Evolutionary conservation across 2,888 invertebrate species (phyloP).

Genomic region (Resseliella maxima): DNA sequence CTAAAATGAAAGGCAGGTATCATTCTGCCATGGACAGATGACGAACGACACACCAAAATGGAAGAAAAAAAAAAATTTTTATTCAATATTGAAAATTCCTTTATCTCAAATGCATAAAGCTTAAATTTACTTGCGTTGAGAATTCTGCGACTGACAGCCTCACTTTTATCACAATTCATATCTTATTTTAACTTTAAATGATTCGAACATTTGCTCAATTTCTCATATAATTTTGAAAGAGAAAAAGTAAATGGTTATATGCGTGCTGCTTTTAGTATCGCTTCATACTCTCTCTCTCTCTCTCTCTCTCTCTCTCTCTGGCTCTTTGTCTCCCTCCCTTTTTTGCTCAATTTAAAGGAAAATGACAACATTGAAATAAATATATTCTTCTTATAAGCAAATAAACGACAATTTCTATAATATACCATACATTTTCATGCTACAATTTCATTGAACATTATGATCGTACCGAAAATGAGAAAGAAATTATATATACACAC

Average conservation of each 20-base stretch:
- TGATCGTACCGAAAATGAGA: not conserved
- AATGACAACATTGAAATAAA: too few species aligned
- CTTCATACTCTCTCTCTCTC: not conserved
- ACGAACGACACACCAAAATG: too few species aligned
- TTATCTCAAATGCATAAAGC: not conserved
- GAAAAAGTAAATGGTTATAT: too few species aligned
- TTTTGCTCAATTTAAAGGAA: too few species aligned
- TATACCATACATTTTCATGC: not conserved
- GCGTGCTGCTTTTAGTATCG: too few species aligned
- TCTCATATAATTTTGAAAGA: not conserved
- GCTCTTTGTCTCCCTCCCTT: too few species aligned
- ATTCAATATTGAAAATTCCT: not conserved
- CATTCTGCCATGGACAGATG: too few species aligned
- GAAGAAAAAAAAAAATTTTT: too few species aligned
- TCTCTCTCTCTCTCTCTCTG: not conserved
- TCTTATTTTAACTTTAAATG: not conserved
- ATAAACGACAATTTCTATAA: not conserved
- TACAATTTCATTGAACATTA: not conserved
- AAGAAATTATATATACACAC: not conserved
- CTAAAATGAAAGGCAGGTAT: too few species aligned
- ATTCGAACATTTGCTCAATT: not conserved
- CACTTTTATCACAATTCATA: not conserved
- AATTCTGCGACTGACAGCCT: not conserved
- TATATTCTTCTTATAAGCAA: not conserved
- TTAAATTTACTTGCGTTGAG: not conserved